Evolutionary conservation across 1,140 invertebrate species (phyloP).

Genomic region (Penaeus vannamei): DNA sequence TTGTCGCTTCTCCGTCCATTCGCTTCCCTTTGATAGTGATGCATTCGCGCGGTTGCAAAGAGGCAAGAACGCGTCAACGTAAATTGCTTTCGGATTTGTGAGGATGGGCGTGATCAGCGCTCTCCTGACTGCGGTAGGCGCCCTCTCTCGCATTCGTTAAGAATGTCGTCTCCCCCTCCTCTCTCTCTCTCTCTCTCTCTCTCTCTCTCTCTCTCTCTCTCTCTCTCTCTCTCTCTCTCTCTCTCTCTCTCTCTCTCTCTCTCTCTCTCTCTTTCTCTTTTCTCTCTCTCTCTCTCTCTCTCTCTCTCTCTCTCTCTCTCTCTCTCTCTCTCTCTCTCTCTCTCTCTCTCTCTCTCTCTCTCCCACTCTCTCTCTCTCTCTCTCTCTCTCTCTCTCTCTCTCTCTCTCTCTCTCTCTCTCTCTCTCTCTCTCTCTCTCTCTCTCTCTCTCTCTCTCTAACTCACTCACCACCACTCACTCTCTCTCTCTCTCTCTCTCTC

Average conservation of each 20-base stretch:
- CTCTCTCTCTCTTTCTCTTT: background rate
- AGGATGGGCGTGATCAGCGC: no score
- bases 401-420: background rate
- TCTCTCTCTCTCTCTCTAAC: background rate
- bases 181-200: no score
- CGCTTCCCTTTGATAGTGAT: no score
- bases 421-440: background rate
- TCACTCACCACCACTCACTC: background rate
- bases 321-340: background rate
- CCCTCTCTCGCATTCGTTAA: no score
- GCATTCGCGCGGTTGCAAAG: no score
- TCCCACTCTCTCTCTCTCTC: background rate
- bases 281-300: background rate
- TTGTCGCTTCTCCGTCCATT: no score
- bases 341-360: constrained; percentile 21
- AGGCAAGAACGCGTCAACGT: no score
- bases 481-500: background rate
- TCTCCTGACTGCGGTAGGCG: no score
- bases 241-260: background rate
- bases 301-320: background rate
- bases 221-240: no score
- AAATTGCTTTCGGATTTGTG: no score
- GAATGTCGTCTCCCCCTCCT: no score
- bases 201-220: background rate
- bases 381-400: background rate